Percentiles rank a stretch among this genome's conserved stretches.
phyloP scores from a whole-genome alignment of 2,797 vertebrate genomes.

The Squalus acanthias region DNA sequence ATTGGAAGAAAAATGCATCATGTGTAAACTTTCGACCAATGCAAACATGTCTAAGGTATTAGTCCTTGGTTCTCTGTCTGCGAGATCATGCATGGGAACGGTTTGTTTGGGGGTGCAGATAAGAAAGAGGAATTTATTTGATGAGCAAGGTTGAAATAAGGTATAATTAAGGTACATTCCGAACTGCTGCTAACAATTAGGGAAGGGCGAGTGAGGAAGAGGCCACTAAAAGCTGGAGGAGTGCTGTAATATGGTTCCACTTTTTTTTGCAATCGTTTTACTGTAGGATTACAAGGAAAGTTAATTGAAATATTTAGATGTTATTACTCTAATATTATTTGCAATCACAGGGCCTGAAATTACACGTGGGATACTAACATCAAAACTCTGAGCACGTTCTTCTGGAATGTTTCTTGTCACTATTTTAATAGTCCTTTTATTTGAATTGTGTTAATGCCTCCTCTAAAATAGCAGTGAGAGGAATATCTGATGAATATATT shows the following conservation, averaged over 20 bases:
- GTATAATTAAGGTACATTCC: not conserved
- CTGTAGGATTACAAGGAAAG: not conserved
- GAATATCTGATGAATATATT: not conserved
- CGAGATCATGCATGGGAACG: too few relatives aligned
- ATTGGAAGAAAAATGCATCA: not conserved
- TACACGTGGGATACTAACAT: not conserved
- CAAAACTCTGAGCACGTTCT: not conserved
- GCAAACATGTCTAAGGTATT: not conserved
- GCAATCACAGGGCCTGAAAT: not conserved
- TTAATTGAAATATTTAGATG: not conserved
- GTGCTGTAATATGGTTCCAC: not conserved
- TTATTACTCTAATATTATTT: not conserved
- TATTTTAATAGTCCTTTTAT: too few relatives aligned
- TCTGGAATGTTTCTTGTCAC: too few relatives aligned
- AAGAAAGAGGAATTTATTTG: not conserved
- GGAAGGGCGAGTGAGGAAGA: not conserved
- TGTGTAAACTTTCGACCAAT: not conserved
- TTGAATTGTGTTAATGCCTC: too few relatives aligned
- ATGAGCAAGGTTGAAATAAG: not conserved
- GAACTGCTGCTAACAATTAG: not conserved
- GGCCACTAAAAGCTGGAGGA: not conserved
- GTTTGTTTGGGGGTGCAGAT: not conserved
- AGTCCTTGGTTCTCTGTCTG: not conserved
- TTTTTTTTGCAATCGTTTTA: not conserved
- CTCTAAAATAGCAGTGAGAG: not conserved